Conservation (phyloP, 2,888 invertebrate species). For the Lasioglossum malachurum region DNA sequence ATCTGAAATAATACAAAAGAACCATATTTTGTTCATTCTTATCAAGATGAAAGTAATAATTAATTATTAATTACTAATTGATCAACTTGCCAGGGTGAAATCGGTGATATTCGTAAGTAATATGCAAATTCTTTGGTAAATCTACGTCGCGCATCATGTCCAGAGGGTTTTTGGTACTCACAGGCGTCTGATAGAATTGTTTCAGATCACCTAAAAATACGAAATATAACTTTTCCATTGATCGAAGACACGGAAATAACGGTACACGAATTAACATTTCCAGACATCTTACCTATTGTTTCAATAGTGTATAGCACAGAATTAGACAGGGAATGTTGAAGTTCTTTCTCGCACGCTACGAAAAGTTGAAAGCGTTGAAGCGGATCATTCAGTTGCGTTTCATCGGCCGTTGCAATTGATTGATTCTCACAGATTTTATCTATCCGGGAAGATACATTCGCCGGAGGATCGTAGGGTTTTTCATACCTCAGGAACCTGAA, state of each 20-base stretch:
- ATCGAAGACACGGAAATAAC: background rate
- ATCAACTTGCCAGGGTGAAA: slow-evolving; percentile 91
- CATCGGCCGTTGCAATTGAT: slow-evolving; percentile 84
- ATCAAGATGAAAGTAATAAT: background rate
- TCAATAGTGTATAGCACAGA: slow-evolving; percentile 91
- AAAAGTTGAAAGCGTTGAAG: slow-evolving; percentile 89
- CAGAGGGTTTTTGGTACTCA: slow-evolving; percentile 90
- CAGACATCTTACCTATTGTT: slow-evolving; percentile 87
- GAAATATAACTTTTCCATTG: background rate
- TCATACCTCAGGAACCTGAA: slow-evolving; percentile 91
- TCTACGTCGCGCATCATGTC: slow-evolving; percentile 90
- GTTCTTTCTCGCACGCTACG: slow-evolving; percentile 89
- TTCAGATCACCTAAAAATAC: slow-evolving; percentile 88
- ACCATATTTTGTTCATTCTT: background rate
- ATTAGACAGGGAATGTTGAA: slow-evolving; percentile 93
- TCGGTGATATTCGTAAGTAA: slow-evolving; percentile 92
- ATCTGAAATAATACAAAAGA: slow-evolving; percentile 84
- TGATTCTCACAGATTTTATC: slow-evolving; percentile 87
- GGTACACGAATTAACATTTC: background rate
- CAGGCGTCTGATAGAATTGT: slow-evolving; percentile 90
- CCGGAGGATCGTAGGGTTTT: slow-evolving; percentile 91
- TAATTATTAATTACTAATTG: background rate
- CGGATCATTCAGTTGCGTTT: slow-evolving; percentile 85
- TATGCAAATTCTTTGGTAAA: slow-evolving; percentile 94
- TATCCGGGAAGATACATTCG: slow-evolving; percentile 88